phyloP scores from a whole-genome alignment of 1,140 invertebrate genomes.

The Microplitis demolitor region DNA sequence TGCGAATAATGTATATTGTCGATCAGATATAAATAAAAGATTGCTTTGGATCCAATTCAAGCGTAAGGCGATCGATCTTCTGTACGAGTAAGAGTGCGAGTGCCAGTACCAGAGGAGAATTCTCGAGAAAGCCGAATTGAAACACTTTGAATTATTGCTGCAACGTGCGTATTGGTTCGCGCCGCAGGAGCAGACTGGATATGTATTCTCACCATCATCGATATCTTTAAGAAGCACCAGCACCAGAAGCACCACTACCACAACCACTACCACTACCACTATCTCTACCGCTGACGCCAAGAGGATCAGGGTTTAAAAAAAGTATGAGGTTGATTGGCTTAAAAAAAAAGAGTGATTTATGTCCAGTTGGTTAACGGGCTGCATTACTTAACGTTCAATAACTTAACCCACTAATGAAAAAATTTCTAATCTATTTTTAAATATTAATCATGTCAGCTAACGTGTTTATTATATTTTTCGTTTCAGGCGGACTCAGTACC shows the following conservation, averaged over 20 bases:
- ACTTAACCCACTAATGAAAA: too few relatives aligned
- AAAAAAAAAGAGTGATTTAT: conserved; percentile 38
- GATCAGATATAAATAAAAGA: too few relatives aligned
- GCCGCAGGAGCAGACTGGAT: conserved; percentile 30
- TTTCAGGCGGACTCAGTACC: conserved; percentile 88
- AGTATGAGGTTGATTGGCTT: conserved; percentile 49
- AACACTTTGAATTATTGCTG: conserved; percentile 47
- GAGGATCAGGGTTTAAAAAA: conserved; percentile 30
- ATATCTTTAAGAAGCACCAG: neutral
- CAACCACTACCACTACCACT: neutral
- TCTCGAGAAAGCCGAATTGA: conserved; percentile 35
- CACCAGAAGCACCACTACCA: conserved; percentile 22
- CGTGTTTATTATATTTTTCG: neutral
- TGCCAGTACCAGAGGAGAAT: neutral
- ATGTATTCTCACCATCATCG: neutral
- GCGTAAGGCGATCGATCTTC: too few relatives aligned
- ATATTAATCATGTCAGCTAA: too few relatives aligned
- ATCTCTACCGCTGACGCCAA: neutral
- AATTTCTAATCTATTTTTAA: too few relatives aligned
- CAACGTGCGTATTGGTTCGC: conserved; percentile 35
- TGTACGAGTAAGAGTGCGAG: too few relatives aligned
- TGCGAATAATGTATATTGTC: too few relatives aligned
- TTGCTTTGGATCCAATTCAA: too few relatives aligned
- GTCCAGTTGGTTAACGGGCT: conserved; percentile 33
- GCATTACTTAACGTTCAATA: too few relatives aligned